phyloP scores from a whole-genome alignment of 1,140 invertebrate species.

The Drosophila ambigua region DNA sequence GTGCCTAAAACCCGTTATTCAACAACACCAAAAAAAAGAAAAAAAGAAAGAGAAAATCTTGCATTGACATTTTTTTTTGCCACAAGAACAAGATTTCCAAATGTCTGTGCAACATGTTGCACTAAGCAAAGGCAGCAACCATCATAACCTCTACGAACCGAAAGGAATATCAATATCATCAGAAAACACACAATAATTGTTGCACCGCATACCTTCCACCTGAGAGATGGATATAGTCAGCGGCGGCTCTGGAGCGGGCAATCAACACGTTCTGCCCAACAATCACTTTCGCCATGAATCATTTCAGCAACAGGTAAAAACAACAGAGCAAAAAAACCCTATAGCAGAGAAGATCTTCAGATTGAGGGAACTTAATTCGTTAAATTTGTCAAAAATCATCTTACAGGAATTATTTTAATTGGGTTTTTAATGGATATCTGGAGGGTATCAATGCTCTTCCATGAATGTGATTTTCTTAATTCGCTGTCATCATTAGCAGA shows the following conservation, averaged over 20 bases:
- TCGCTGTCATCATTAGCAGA: slow-evolving; percentile 32
- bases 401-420: background rate
- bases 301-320: slow-evolving; percentile 79
- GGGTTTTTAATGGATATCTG: background rate
- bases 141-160: slow-evolving; percentile 30
- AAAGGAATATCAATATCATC: slow-evolving; percentile 24
- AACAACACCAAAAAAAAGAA: background rate
- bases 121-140: slow-evolving; percentile 30
- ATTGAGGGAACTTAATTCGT: background rate
- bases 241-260: slow-evolving; percentile 63
- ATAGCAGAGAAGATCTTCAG: too few relatives aligned
- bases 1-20: slow-evolving; percentile 45
- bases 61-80: slow-evolving; percentile 47
- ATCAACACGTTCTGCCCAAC: slow-evolving; percentile 81
- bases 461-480: slow-evolving; percentile 16
- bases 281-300: slow-evolving; percentile 83
- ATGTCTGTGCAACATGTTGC: slow-evolving; percentile 55
- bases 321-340: background rate
- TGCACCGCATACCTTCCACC: slow-evolving; percentile 4
- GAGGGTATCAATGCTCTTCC: slow-evolving; percentile 3
- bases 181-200: slow-evolving; percentile 1
- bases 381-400: background rate
- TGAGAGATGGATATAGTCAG: slow-evolving; percentile 78
- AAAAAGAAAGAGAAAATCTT: slow-evolving; percentile 51
- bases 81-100: slow-evolving; percentile 39